Evolutionary conservation across 2,797 vertebrate species (phyloP).

Genomic region (Malacoraja senta): DNA sequence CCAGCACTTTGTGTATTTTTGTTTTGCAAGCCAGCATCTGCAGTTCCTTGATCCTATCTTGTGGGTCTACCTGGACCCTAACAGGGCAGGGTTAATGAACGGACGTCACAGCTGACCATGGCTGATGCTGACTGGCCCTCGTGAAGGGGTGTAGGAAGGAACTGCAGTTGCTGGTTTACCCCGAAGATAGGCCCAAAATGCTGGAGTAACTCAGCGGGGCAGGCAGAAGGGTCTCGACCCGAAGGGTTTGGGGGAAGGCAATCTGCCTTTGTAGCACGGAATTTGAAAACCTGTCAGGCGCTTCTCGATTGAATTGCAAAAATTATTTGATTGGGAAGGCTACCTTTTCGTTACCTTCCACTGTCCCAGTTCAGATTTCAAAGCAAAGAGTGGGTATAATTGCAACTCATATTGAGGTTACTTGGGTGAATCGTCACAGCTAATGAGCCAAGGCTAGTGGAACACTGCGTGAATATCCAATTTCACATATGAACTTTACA

Average conservation of each 20-base stretch:
- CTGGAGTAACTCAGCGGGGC: too few relatives aligned
- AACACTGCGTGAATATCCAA: constrained; percentile 30
- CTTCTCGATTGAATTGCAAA: neutral
- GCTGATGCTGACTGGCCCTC: neutral
- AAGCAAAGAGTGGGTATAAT: constrained; percentile 27
- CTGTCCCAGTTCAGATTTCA: constrained; percentile 19
- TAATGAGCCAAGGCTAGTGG: constrained; percentile 15
- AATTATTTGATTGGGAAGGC: neutral
- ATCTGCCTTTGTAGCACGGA: neutral
- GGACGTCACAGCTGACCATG: neutral
- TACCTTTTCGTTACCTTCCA: neutral
- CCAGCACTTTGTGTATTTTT: too few relatives aligned
- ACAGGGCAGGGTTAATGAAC: neutral
- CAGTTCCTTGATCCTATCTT: too few relatives aligned
- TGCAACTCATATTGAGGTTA: constrained; percentile 30
- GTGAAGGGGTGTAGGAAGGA: neutral
- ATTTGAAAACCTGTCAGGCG: neutral
- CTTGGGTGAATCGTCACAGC: neutral
- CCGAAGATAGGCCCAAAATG: too few relatives aligned
- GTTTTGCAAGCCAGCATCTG: too few relatives aligned
- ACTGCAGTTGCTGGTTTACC: too few relatives aligned
- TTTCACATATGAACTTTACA: constrained; percentile 36
- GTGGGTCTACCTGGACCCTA: too few relatives aligned
- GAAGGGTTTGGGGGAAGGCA: neutral
- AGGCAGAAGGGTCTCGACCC: too few relatives aligned